Conservation (phyloP, 2,113 vertebrate species). For the Pogona vitticeps region DNA sequence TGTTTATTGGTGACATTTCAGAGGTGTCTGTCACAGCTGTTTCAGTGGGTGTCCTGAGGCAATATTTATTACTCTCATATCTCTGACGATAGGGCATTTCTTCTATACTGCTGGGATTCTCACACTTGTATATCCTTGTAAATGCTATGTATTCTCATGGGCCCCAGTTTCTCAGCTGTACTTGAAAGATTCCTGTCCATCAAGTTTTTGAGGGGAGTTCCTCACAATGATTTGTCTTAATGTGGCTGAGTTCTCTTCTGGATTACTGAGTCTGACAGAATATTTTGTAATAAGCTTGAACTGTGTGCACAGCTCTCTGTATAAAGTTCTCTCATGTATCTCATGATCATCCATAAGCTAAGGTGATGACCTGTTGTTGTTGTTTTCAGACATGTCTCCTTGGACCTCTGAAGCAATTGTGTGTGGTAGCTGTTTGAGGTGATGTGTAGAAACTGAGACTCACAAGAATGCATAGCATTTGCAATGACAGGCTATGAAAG, state of each 20-base stretch:
- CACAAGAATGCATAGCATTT: too few relatives aligned
- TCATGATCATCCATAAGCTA: background rate
- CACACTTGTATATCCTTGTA: constrained; percentile 10
- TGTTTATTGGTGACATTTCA: background rate
- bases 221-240: background rate
- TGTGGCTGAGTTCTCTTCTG: background rate
- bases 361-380: too few relatives aligned
- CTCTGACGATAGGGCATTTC: constrained; percentile 21
- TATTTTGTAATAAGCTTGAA: background rate
- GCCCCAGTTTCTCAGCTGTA: background rate
- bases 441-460: background rate
- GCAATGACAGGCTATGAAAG: too few relatives aligned
- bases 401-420: background rate
- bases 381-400: background rate
- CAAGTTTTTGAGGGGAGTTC: background rate
- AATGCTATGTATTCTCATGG: constrained; percentile 22
- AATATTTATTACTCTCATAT: constrained; percentile 36
- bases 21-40: constrained; percentile 1
- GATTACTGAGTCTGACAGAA: background rate
- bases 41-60: background rate
- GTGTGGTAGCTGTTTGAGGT: background rate
- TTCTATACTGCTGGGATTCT: constrained; percentile 4
- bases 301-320: too few relatives aligned
- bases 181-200: background rate
- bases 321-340: background rate